phyloP scores from a whole-genome alignment of 1,140 invertebrate genomes.

The Dendrolimus kikuchii region DNA sequence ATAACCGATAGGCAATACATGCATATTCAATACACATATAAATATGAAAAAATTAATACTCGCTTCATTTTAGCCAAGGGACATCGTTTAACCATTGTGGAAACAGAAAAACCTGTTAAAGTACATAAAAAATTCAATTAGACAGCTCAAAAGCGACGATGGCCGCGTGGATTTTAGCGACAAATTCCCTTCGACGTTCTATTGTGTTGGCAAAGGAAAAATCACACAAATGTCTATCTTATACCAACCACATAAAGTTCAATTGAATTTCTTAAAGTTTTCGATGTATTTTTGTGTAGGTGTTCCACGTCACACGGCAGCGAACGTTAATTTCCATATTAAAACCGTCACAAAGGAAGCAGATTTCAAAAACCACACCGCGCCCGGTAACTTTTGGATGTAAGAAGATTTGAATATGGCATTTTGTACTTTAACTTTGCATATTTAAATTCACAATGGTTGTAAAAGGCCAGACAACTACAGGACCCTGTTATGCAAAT shows the following conservation, averaged over 20 bases:
- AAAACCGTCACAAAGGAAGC: conserved; percentile 70
- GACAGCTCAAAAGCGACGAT: conserved; percentile 15
- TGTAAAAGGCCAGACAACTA: too few species aligned
- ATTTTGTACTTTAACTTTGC: too few species aligned
- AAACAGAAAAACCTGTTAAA: conserved; percentile 17
- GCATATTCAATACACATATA: too few species aligned
- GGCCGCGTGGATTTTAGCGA: conserved; percentile 30
- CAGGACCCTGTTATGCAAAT: too few species aligned
- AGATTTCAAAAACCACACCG: conserved; percentile 64
- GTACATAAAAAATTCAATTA: conserved; percentile 51
- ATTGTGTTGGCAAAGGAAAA: conserved; percentile 5
- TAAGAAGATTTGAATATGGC: too few species aligned
- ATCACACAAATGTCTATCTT: conserved; percentile 17
- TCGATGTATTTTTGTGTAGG: conserved; percentile 52
- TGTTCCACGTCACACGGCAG: conserved; percentile 51
- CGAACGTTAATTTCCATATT: conserved; percentile 71
- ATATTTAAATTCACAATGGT: too few species aligned
- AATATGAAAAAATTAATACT: too few species aligned
- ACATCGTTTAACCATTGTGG: conserved; percentile 14
- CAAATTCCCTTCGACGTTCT: conserved; percentile 24
- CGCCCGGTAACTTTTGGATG: conserved; percentile 18
- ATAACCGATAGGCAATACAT: too few species aligned
- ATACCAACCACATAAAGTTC: conserved; percentile 2
- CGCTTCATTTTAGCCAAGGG: conserved; percentile 6
- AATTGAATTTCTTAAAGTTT: conserved; percentile 13